Conservation (phyloP, 1,140 invertebrate genomes). For the Reticulitermes speratus region DNA sequence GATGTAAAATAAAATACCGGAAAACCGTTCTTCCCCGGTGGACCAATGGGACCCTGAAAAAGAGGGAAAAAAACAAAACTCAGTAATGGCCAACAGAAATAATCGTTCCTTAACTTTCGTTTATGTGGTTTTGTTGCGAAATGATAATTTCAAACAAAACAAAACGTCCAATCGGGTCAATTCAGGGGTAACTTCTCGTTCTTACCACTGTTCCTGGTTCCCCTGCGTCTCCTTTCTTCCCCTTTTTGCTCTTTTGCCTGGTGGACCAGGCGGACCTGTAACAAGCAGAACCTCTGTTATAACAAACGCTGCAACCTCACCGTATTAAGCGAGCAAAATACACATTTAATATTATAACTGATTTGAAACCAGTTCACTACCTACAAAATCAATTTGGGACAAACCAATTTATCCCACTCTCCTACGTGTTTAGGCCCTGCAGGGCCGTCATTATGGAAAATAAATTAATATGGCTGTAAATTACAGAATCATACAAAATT, state of each 20-base stretch:
- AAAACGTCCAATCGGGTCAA: not conserved
- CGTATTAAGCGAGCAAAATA: too few relatives aligned
- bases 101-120: not conserved
- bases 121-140: not conserved
- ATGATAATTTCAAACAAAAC: not conserved
- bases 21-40: conserved; percentile 83
- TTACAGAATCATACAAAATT: too few relatives aligned
- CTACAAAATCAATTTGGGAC: too few relatives aligned
- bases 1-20: conserved; percentile 68
- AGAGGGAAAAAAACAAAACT: conserved; percentile 44
- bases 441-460: too few relatives aligned
- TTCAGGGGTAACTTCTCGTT: not conserved
- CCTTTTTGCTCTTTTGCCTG: conserved; percentile 81
- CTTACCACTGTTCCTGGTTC: conserved; percentile 58
- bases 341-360: too few relatives aligned
- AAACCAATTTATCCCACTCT: too few relatives aligned
- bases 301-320: too few relatives aligned
- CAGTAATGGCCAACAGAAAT: conserved; percentile 41
- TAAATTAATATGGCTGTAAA: too few relatives aligned
- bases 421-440: too few relatives aligned
- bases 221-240: conserved; percentile 83
- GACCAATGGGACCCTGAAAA: conserved; percentile 73
- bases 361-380: too few relatives aligned
- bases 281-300: conserved; percentile 32
- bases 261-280: conserved; percentile 65